These are phyloP conservation scores for Acronicta psi DNA, from an alignment of 2,888 invertebrate species.

Conservation along the genomic window DNA sequence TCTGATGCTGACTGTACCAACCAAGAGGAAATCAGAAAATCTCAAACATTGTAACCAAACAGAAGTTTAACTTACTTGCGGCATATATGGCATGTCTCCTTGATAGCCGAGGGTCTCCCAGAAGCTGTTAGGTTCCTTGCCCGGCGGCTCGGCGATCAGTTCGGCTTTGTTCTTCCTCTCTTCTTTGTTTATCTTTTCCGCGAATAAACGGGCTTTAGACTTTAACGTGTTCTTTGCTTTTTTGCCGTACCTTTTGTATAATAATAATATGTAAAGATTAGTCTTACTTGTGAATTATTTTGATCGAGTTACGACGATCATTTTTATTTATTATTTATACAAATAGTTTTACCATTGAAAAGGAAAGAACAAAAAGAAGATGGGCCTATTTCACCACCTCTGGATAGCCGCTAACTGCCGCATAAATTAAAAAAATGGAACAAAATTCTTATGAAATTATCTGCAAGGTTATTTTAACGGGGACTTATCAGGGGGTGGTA, in stretches of 20 bases:
- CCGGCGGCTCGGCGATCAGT: slow-evolving; percentile 94
- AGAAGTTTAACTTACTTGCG: slow-evolving; percentile 63
- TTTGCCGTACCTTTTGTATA: slow-evolving; percentile 90
- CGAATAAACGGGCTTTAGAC: slow-evolving; percentile 96
- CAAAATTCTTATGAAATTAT: too few relatives aligned
- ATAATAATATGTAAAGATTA: background rate
- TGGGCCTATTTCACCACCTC: too few relatives aligned
- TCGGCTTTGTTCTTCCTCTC: slow-evolving; percentile 98
- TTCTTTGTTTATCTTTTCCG: slow-evolving; percentile 99
- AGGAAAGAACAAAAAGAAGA: too few relatives aligned
- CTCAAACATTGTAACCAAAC: background rate
- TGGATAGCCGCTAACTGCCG: too few relatives aligned
- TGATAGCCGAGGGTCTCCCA: slow-evolving; percentile 92
- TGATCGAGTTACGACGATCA: background rate
- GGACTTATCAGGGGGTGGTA: too few relatives aligned
- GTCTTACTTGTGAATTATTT: background rate
- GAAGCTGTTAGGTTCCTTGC: slow-evolving; percentile 95
- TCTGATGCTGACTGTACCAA: too few relatives aligned
- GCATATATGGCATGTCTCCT: slow-evolving; percentile 83
- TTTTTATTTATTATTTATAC: too few relatives aligned
- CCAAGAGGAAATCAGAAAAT: too few relatives aligned
- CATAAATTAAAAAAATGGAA: too few relatives aligned
- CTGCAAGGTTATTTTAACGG: too few relatives aligned
- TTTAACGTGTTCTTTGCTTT: slow-evolving; percentile 96
- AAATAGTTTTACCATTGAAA: too few relatives aligned